phyloP scores from a whole-genome alignment of 2,888 invertebrate genomes.

The Tipula unca region DNA sequence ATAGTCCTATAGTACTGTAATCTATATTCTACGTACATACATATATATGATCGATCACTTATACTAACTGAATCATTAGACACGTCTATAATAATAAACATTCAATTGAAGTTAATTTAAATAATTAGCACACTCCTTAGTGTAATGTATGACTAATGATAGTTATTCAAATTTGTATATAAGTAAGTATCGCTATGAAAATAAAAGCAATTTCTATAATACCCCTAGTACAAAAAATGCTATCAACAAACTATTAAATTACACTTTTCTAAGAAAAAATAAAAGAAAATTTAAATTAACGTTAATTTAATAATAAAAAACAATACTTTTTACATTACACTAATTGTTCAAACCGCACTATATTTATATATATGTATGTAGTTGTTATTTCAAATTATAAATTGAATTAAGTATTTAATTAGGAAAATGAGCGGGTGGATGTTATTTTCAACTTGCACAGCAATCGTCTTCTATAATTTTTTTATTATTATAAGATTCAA shows the following conservation, averaged over 20 bases:
- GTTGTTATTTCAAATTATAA: neutral
- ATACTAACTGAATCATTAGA: neutral
- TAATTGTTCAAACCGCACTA: neutral
- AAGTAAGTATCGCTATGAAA: neutral
- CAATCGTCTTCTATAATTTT: neutral
- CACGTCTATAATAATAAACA: neutral
- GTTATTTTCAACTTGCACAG: neutral
- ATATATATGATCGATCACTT: neutral
- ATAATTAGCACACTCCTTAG: neutral
- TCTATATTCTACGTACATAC: neutral
- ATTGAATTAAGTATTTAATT: neutral
- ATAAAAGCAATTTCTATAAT: neutral
- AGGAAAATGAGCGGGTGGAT: neutral
- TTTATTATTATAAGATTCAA: neutral
- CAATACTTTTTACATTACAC: neutral
- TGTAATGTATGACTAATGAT: neutral
- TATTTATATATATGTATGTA: neutral
- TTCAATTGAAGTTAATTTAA: neutral
- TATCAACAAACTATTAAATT: neutral
- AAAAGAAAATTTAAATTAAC: neutral
- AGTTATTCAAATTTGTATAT: neutral
- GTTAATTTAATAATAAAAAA: neutral
- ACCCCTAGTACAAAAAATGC: neutral
- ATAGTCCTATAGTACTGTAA: too few relatives aligned
- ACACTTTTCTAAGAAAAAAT: neutral